Evolutionary conservation across 2,888 invertebrate genomes (phyloP).

Genomic region (Thymelicus sylvestris): DNA sequence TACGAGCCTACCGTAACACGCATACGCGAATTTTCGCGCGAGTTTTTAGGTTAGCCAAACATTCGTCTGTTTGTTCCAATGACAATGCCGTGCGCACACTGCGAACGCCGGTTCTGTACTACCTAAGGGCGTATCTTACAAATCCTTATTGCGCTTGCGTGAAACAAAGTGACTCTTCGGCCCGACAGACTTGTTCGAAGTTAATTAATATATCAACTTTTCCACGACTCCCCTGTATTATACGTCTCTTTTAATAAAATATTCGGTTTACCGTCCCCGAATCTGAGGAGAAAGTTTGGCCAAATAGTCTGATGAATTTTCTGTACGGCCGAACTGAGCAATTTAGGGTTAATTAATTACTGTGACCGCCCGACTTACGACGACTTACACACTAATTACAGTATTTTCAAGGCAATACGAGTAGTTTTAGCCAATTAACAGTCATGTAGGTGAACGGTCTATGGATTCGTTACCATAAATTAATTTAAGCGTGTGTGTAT

Average conservation of each 20-base stretch:
- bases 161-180: conserved; percentile 76
- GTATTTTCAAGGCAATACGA: conserved; percentile 7
- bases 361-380: conserved; percentile 8
- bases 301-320: conserved; percentile 32
- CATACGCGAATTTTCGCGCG: conserved; percentile 49
- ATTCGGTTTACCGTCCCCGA: conserved; percentile 43
- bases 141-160: conserved; percentile 74
- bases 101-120: conserved; percentile 68
- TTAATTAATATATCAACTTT: conserved; percentile 84
- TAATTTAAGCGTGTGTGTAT: too few relatives aligned
- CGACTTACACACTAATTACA: conserved; percentile 15
- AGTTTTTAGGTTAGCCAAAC: conserved; percentile 60
- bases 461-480: too few relatives aligned
- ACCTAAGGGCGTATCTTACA: conserved; percentile 73
- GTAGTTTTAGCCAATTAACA: conserved; percentile 1
- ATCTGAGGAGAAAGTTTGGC: conserved; percentile 14
- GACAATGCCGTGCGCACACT: conserved; percentile 56
- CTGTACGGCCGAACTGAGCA: conserved; percentile 15
- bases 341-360: conserved; percentile 13
- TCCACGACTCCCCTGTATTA: conserved; percentile 70
- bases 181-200: conserved; percentile 79
- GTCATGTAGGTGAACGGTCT: background rate
- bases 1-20: conserved; percentile 53
- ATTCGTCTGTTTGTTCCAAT: conserved; percentile 48
- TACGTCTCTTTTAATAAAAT: conserved; percentile 76